Conservation (phyloP, 2,888 invertebrate genomes). For the Ophion ellenae region DNA sequence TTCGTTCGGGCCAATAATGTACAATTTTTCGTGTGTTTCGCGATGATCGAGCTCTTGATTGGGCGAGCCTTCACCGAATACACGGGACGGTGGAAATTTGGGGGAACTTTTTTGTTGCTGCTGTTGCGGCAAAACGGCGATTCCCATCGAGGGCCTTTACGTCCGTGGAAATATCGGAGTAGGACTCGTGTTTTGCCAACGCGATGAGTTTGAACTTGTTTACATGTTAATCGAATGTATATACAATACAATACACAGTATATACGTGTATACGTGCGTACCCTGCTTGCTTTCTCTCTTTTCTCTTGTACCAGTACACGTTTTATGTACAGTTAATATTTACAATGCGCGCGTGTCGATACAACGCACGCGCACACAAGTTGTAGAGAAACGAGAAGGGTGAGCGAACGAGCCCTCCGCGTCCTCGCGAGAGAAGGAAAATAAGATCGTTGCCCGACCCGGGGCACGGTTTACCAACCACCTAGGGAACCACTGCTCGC, state of each 20-base stretch:
- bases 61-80: neutral
- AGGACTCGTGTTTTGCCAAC: constrained; percentile 53
- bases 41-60: neutral
- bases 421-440: constrained; percentile 57
- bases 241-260: constrained; percentile 59
- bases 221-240: constrained; percentile 69
- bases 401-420: constrained; percentile 30
- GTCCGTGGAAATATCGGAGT: constrained; percentile 18
- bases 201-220: constrained; percentile 54
- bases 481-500: constrained; percentile 86
- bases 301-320: constrained; percentile 28
- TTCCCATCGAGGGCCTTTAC: neutral
- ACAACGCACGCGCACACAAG: constrained; percentile 57
- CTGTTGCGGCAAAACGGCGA: neutral
- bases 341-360: constrained; percentile 43
- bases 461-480: constrained; percentile 78
- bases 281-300: constrained; percentile 13
- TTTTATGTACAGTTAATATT: constrained; percentile 44
- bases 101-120: neutral
- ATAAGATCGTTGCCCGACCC: constrained; percentile 25
- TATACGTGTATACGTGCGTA: constrained; percentile 68
- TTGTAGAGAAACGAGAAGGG: constrained; percentile 46
- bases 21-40: neutral
- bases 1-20: neutral
- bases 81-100: neutral